phyloP scores from a whole-genome alignment of 2,888 invertebrate species.

The Leucophora obtusa region DNA sequence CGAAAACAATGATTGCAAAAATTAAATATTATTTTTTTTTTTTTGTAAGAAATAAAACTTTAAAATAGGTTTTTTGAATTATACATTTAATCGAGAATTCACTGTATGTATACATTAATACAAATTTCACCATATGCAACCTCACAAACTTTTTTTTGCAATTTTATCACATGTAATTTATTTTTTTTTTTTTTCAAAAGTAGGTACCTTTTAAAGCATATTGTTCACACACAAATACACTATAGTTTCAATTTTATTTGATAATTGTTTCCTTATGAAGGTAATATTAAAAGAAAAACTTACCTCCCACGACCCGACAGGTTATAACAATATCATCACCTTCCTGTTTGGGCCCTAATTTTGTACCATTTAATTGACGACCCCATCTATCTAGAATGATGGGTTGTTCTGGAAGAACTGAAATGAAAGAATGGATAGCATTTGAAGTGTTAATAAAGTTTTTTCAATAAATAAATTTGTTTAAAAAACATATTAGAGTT shows the following conservation, averaged over 20 bases:
- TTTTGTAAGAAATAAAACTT: too few relatives aligned
- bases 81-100: too few relatives aligned
- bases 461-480: too few relatives aligned
- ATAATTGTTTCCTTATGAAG: neutral
- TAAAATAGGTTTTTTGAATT: too few relatives aligned
- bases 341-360: constrained; percentile 90
- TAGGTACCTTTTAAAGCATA: too few relatives aligned
- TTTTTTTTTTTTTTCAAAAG: constrained; percentile 17
- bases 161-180: neutral
- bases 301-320: constrained; percentile 92
- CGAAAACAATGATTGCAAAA: too few relatives aligned
- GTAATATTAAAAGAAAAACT: constrained; percentile 72
- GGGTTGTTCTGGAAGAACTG: constrained; percentile 93
- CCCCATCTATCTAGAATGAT: constrained; percentile 92
- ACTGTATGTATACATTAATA: neutral
- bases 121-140: neutral
- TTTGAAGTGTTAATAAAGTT: too few relatives aligned
- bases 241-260: neutral
- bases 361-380: constrained; percentile 87
- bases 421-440: constrained; percentile 16
- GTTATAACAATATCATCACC: constrained; percentile 91
- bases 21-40: too few relatives aligned
- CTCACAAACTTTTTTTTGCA: constrained; percentile 10
- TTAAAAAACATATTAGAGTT: too few relatives aligned
- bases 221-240: neutral